Evolutionary conservation across 2,888 invertebrate species (phyloP).

Genomic region (Myopa tessellatipennis): DNA sequence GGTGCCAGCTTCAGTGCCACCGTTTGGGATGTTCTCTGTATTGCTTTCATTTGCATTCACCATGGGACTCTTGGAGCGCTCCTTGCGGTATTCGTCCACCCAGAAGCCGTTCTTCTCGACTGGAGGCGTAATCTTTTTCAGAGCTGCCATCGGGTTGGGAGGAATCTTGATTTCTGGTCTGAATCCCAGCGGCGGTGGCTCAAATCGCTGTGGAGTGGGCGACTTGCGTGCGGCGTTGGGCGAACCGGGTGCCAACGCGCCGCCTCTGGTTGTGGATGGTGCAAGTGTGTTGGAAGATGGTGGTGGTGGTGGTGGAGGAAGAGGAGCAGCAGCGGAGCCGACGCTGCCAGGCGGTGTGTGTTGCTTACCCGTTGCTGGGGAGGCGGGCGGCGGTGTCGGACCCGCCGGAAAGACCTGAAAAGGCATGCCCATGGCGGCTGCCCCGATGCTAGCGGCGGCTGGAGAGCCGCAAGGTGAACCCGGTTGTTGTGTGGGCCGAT

Average conservation of each 20-base stretch:
- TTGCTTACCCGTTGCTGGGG: constrained; percentile 54
- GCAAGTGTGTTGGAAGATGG: constrained; percentile 65
- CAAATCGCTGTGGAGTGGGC: constrained; percentile 68
- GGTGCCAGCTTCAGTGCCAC: constrained; percentile 43
- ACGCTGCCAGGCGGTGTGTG: constrained; percentile 66
- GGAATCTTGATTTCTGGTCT: constrained; percentile 82
- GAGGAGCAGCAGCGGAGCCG: constrained; percentile 68
- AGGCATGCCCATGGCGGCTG: constrained; percentile 74
- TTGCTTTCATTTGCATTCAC: constrained; percentile 53
- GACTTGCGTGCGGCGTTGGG: constrained; percentile 62
- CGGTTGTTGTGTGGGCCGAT: constrained; percentile 65
- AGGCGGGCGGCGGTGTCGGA: constrained; percentile 70
- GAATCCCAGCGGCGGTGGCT: constrained; percentile 71
- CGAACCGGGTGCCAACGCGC: constrained; percentile 64
- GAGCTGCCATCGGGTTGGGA: constrained; percentile 77
- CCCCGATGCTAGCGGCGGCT: constrained; percentile 69
- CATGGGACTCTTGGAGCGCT: constrained; percentile 68
- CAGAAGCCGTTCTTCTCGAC: constrained; percentile 75
- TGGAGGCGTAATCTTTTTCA: constrained; percentile 78
- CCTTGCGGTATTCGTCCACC: constrained; percentile 71
- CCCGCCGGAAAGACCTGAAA: constrained; percentile 74
- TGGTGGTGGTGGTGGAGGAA: constrained; percentile 69
- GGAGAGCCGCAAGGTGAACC: constrained; percentile 68
- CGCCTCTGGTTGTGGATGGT: constrained; percentile 66
- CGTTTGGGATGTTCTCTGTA: constrained; percentile 37